Evolutionary conservation across 2,797 vertebrate genomes (phyloP).

Genomic region (Tympanoctomys barrerae): DNA sequence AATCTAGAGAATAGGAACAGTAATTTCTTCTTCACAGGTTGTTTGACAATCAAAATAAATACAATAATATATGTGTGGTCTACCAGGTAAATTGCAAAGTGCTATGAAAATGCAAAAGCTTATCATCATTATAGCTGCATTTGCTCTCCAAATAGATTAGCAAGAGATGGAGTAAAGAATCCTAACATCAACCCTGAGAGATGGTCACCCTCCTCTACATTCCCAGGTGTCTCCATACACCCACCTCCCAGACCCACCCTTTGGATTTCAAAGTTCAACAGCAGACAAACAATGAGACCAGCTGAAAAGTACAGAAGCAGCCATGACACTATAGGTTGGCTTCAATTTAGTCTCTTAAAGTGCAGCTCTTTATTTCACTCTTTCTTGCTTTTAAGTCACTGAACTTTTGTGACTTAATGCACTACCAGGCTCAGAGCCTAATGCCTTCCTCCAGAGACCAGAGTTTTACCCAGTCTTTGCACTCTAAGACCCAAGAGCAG

Average conservation of each 20-base stretch:
- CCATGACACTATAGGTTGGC: background rate
- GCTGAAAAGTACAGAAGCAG: background rate
- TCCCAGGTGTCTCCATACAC: background rate
- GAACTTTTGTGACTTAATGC: background rate
- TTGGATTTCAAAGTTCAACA: background rate
- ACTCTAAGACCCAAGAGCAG: background rate
- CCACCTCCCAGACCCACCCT: background rate
- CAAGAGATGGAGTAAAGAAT: background rate
- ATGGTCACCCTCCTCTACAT: background rate
- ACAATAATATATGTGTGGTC: background rate
- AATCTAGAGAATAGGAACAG: constrained; percentile 29
- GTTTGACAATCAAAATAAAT: constrained; percentile 56
- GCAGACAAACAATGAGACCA: background rate
- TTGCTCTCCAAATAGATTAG: background rate
- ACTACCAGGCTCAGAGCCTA: background rate
- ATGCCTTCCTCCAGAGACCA: background rate
- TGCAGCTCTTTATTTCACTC: background rate
- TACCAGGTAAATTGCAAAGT: constrained; percentile 7
- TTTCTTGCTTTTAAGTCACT: constrained; percentile 30
- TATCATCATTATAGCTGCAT: background rate
- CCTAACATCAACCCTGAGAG: background rate
- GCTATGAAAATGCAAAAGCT: background rate
- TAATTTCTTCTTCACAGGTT: background rate
- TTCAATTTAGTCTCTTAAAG: background rate
- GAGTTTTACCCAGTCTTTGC: background rate